Base-by-base conservation (phyloP, 2,113 vertebrate genomes). In the Pao palembangensis region DNA sequence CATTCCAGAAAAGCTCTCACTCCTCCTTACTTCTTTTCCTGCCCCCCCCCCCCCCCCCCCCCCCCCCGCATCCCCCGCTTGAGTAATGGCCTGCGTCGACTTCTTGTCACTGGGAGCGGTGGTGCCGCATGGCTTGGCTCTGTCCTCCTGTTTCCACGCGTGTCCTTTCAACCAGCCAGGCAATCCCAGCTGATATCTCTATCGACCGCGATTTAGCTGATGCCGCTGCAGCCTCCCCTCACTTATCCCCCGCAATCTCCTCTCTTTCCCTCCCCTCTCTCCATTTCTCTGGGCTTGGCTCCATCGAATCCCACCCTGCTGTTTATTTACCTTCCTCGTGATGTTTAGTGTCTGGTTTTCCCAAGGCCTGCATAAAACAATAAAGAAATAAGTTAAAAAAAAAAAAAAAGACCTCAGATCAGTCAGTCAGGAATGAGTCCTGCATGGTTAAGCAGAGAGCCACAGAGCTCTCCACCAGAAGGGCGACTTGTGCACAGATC, bases 121-220 rank as follows among this genome's bases (percentile, higher is more conserved):
- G 85, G 82, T 73, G 78, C 85, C 80, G 85, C 79, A 69, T 69
- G 80, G 86, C 81, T 85, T 49, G 80, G 76, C 85, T 80, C 86
- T 78, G 80, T 80, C 81, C 76, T 75, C 82, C 77, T 81, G 87
- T 88, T 90, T 87, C 83, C 81, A 78, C 70, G 79, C 79, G 80
- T 87, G 81, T 87, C 88, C 84, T 87, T 87, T 88, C 91, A 86
- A 81, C 78, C 75, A 55, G 77, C 78, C 49, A 81, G 85, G 81
- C 88, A 88, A 89, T 91, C 88, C 88, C 82, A 82, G 78, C 85
- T 87, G 89, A 91, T 91, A 91, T 91, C 90, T 91, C 87, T 87
- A 91, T 92, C 88, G 81, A 82, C 74, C 60, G 62, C 76, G 88
- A 91, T 91, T 88, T 85, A 88, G 89, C 86, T 85, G 88, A 92